phyloP scores from a whole-genome alignment of 53 echinoderm and acorn worm species.

The Echinometra lucunter region DNA sequence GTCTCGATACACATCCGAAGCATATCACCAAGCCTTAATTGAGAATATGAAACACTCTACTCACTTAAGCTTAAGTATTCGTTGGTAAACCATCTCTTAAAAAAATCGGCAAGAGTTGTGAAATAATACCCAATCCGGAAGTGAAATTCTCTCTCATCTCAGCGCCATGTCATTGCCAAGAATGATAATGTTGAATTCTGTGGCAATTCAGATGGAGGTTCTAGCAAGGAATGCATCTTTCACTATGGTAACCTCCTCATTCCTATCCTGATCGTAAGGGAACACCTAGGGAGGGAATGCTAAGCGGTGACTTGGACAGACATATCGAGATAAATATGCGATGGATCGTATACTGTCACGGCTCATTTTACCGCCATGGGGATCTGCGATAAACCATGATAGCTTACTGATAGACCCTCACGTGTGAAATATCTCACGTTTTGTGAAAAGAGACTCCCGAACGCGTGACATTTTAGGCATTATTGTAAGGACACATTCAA shows the following conservation, averaged over 20 bases:
- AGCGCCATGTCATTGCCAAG: background rate
- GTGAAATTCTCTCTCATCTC: background rate
- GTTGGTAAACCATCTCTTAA: background rate
- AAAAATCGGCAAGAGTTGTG: background rate
- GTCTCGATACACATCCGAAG: background rate
- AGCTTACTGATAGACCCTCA: background rate
- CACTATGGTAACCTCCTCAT: background rate
- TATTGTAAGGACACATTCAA: background rate
- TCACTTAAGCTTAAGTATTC: background rate
- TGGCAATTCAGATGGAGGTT: background rate
- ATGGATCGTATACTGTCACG: conserved; percentile 13
- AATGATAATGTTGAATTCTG: background rate
- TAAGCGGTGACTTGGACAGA: background rate
- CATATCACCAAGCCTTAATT: background rate
- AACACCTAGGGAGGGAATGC: background rate
- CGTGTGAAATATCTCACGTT: background rate
- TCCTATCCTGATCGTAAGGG: background rate
- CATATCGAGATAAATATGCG: background rate
- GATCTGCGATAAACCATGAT: background rate
- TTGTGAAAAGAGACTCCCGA: background rate
- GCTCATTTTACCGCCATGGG: background rate
- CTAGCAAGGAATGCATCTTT: background rate
- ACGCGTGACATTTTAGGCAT: background rate
- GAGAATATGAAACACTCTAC: background rate
- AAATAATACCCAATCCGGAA: background rate